Evolutionary conservation across 1,140 invertebrate species (phyloP).

Genomic region (Steinernema khuongi): DNA sequence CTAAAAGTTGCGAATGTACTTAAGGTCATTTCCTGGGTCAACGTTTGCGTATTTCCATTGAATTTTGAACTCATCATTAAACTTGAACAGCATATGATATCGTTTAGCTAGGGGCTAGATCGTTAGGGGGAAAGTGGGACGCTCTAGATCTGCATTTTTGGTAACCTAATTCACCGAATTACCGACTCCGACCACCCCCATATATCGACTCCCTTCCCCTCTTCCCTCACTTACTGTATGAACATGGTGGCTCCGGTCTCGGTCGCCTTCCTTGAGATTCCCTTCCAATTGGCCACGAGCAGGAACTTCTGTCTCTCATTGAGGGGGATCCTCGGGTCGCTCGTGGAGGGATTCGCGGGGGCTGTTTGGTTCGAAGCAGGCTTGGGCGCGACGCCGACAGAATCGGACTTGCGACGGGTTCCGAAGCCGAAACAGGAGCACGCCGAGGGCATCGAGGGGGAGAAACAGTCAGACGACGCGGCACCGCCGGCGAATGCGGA

Average conservation of each 20-base stretch:
- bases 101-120: no score
- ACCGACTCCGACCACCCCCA: no score
- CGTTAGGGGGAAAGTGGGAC: no score
- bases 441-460: slow-evolving; percentile 2
- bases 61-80: no score
- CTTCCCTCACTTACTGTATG: slow-evolving; percentile 11
- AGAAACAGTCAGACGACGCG: not conserved
- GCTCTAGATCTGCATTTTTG: no score
- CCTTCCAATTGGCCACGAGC: slow-evolving; percentile 16
- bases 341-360: not conserved
- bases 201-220: no score
- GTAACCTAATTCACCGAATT: no score
- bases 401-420: not conserved
- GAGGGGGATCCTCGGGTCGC: slow-evolving; percentile 10
- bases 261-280: slow-evolving; percentile 9
- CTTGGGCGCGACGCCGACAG: slow-evolving; percentile 2
- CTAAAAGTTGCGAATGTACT: no score
- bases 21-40: no score
- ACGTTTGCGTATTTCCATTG: no score
- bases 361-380: not conserved
- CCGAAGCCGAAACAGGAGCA: not conserved
- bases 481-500: not conserved
- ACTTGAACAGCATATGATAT: no score
- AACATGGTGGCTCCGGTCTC: slow-evolving; percentile 15
- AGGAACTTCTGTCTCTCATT: slow-evolving; percentile 15